These are phyloP conservation scores for Dascyllus trimaculatus DNA, from an alignment of 2,113 vertebrate genomes.

Conservation along the genomic window DNA sequence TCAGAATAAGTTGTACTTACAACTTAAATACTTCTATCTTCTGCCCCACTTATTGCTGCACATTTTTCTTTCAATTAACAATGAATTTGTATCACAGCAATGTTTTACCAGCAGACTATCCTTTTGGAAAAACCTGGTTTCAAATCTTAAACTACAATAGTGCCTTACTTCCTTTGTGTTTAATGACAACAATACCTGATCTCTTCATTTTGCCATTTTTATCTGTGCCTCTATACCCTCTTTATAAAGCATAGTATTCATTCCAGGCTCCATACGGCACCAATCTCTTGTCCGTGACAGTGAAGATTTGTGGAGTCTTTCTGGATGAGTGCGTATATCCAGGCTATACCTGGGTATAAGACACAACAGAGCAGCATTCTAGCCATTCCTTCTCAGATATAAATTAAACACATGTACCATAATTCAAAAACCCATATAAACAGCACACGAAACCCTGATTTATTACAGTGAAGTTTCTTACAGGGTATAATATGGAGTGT, in stretches of 20 bases:
- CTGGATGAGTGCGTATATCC: slow-evolving; percentile 1
- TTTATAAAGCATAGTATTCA: slow-evolving; percentile 13
- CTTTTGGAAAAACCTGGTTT: not conserved
- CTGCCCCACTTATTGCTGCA: no score
- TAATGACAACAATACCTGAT: not conserved
- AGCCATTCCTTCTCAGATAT: slow-evolving; percentile 27
- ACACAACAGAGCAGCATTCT: slow-evolving; percentile 38
- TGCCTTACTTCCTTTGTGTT: not conserved
- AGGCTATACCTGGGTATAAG: slow-evolving; percentile 15
- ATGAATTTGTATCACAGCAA: no score
- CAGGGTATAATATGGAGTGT: not conserved
- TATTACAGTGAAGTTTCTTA: slow-evolving; percentile 10
- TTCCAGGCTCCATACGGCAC: slow-evolving; percentile 42
- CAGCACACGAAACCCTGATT: not conserved
- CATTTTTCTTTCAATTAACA: no score
- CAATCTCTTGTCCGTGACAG: slow-evolving; percentile 51
- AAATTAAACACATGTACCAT: slow-evolving; percentile 32
- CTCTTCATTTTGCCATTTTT: slow-evolving; percentile 7
- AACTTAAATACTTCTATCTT: no score
- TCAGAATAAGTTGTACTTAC: no score
- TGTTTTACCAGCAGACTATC: no score
- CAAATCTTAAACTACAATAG: not conserved
- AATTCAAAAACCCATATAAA: slow-evolving; percentile 20
- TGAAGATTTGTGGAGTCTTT: slow-evolving; percentile 56
- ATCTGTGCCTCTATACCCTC: not conserved